Evolutionary conservation across 2,113 vertebrate genomes (phyloP).

Genomic region (Hippocampus abdominalis): DNA sequence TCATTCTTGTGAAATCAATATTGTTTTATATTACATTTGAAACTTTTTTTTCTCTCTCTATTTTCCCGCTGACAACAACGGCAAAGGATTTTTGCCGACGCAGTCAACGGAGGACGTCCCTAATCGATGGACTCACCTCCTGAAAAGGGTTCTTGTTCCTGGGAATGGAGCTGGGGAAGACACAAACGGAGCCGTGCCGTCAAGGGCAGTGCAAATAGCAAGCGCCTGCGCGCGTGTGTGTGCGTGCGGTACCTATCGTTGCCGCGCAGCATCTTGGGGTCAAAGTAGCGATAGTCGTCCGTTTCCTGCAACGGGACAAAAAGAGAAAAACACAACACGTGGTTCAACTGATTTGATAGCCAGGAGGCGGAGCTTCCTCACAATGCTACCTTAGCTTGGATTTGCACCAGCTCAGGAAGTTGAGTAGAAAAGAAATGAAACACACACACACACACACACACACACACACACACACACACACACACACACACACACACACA

Average conservation of each 20-base stretch:
- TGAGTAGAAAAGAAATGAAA: not conserved
- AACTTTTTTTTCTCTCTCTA: no score
- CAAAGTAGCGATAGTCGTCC: constrained; percentile 96
- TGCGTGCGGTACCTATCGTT: constrained; percentile 83
- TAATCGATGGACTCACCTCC: constrained; percentile 78
- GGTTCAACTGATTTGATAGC: no score
- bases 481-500: not conserved
- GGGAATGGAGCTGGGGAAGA: constrained; percentile 84
- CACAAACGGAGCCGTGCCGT: constrained; percentile 16
- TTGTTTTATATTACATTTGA: no score
- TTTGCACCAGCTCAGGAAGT: not conserved
- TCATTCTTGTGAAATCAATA: no score
- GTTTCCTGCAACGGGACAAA: constrained; percentile 81
- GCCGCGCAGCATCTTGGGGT: constrained; percentile 96
- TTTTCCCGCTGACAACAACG: no score
- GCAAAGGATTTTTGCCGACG: not conserved
- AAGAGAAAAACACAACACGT: not conserved
- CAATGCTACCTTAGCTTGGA: not conserved
- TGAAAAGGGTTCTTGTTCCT: constrained; percentile 98
- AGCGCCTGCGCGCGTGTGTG: no score
- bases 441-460: not conserved
- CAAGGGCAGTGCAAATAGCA: no score
- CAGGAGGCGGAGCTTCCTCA: not conserved
- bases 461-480: not conserved
- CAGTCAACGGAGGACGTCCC: not conserved